Evolutionary conservation across 2,797 vertebrate genomes (phyloP), one percentile per base, ranked within the genome.

Genomic region (Gobio occitaniae): DNA sequence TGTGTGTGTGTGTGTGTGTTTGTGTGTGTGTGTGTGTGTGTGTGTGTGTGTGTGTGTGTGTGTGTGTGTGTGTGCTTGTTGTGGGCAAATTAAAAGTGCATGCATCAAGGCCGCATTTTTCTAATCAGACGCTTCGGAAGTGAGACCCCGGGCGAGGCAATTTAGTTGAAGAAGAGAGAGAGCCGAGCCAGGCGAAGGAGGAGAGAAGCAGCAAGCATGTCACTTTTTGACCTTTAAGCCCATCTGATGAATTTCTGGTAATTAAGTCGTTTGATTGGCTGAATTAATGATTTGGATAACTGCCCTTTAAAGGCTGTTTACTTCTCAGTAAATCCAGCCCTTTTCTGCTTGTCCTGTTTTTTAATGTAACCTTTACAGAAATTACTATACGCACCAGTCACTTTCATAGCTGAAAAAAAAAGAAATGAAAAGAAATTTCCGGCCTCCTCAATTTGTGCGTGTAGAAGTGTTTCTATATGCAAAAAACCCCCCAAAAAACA

Each of bases 211-310:
- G 94, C 90, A 88, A 90, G 91, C 93, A 91, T 93, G 93, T 95
- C 94, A 95, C 95, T 95, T 94, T 95, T 95, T 96, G 95, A 96
- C 95, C 95, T 96, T 96, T 96, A 95, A 96, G 95, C 94, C 94
- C 94, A 95, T 96, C 95, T 96, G 95, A 96, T 95, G 95, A 95
- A 95, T 96, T 96, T 95, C 94, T 95, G 94, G 95, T 95, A 96
- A 96, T 96, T 96, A 96, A 95, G 95, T 92, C 91, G 88, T 96
- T 96, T 96, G 94, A 96, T 96, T 96, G 95, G 94, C 92, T 94
- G 93, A 95, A 96, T 96, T 95, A 96, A 96, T 95, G 95, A 95
- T 94, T 96, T 96, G 95, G 95, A 96, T 96, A 96, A 96, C 95
- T 95, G 95, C 94, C 95, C 95, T 96, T 96, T 96, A 96, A 96